Evolutionary conservation across 2,888 invertebrate species (phyloP).

Genomic region (Athripsodes cinereus): DNA sequence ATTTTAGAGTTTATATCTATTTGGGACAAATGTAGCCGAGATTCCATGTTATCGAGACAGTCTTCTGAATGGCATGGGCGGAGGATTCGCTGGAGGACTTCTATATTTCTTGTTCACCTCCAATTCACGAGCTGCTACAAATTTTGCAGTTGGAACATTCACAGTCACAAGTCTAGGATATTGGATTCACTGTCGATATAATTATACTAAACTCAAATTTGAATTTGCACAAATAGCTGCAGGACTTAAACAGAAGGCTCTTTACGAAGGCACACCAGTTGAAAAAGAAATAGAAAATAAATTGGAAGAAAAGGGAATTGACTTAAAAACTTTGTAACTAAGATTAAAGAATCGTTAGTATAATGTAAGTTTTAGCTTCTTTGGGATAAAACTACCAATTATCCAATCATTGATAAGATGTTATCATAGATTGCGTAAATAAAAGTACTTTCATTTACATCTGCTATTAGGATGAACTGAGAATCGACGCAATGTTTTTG

Average conservation of each 20-base stretch:
- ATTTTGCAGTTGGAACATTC: constrained; percentile 62
- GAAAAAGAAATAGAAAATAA: constrained; percentile 29
- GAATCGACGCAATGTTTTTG: too few species aligned
- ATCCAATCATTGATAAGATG: too few species aligned
- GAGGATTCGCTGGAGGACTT: constrained; percentile 63
- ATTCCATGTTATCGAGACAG: constrained; percentile 78
- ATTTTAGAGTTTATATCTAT: constrained; percentile 53
- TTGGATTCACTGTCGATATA: constrained; percentile 66
- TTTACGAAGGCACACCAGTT: constrained; percentile 55
- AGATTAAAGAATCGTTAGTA: too few species aligned
- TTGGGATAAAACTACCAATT: too few species aligned
- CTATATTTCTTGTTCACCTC: constrained; percentile 70
- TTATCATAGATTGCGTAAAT: too few species aligned
- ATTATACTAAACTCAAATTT: constrained; percentile 61
- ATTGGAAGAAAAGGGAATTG: constrained; percentile 4
- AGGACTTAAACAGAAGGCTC: constrained; percentile 53
- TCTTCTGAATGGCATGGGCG: constrained; percentile 65
- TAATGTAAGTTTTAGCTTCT: too few species aligned
- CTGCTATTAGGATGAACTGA: too few species aligned
- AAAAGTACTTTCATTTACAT: too few species aligned
- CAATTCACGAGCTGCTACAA: constrained; percentile 53
- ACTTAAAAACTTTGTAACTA: constrained; percentile 19
- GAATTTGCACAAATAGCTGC: constrained; percentile 57
- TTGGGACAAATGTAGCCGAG: constrained; percentile 66
- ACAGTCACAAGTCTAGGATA: constrained; percentile 57